Percentiles rank a stretch among this genome's conserved stretches.
phyloP scores from a whole-genome alignment of 2,797 vertebrate species.

The Mallotus villosus region DNA sequence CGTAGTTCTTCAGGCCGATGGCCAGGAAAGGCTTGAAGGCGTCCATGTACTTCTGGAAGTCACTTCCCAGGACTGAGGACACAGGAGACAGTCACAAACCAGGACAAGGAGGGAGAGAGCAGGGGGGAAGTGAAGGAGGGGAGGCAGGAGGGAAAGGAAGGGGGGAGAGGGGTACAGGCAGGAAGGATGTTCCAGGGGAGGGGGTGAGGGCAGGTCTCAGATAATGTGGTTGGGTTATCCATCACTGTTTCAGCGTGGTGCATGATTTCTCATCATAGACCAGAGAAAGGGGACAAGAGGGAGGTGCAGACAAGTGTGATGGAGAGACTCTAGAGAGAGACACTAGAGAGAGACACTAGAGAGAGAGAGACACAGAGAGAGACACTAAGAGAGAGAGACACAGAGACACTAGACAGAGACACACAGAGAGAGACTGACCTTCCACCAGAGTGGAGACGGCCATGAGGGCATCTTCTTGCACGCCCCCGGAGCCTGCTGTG shows the following conservation, averaged over 20 bases:
- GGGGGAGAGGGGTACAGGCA: no score
- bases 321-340: neutral
- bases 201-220: neutral
- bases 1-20: constrained; percentile 96
- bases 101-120: neutral
- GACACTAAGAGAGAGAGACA: neutral
- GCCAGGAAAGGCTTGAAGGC: constrained; percentile 96
- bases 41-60: constrained; percentile 98
- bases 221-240: no score
- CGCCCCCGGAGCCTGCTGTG: constrained; percentile 91
- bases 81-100: neutral
- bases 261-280: no score
- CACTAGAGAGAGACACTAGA: neutral
- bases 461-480: constrained; percentile 97
- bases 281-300: no score
- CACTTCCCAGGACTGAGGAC: constrained; percentile 86
- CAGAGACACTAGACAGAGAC: no score
- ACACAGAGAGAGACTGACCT: constrained; percentile 76
- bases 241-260: no score
- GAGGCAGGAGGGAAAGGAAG: no score
- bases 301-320: neutral
- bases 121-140: no score
- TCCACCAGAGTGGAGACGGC: constrained; percentile 96
- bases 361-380: neutral
- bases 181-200: no score